Evolutionary conservation across 2,797 vertebrate species (phyloP).

Genomic region (Nyctibius grandis): DNA sequence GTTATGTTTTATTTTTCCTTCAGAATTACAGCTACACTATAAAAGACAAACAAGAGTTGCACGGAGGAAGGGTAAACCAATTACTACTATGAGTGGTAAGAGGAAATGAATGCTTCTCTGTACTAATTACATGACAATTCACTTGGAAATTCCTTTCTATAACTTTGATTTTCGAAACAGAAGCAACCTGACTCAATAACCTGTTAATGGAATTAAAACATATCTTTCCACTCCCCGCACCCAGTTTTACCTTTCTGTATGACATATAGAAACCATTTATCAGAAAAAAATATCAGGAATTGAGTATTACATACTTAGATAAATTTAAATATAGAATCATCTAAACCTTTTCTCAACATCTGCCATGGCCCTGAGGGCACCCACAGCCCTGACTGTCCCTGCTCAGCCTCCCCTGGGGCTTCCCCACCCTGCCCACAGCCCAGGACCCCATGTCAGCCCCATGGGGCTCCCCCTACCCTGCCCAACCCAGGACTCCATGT

Average conservation of each 20-base stretch:
- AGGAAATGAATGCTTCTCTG: not conserved
- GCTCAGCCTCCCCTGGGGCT: too few relatives aligned
- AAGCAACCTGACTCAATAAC: not conserved
- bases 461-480: too few relatives aligned
- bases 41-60: not conserved
- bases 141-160: not conserved
- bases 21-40: not conserved
- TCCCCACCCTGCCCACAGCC: too few relatives aligned
- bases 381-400: not conserved
- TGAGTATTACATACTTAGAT: not conserved
- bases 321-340: not conserved
- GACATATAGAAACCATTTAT: not conserved
- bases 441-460: not conserved
- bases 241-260: not conserved
- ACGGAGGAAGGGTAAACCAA: not conserved
- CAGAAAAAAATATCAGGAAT: not conserved
- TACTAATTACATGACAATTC: not conserved
- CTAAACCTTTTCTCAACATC: not conserved
- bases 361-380: not conserved
- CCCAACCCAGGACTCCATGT: not conserved
- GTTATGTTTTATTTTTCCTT: not conserved
- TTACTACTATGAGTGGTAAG: not conserved
- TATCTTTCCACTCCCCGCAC: not conserved
- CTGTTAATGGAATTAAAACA: not conserved
- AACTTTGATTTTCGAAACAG: not conserved